A percentile compares a stretch with the other conserved stretches of the same genome.
Conservation (phyloP, 2,888 invertebrate species). For the Platycheirus rosarum region DNA sequence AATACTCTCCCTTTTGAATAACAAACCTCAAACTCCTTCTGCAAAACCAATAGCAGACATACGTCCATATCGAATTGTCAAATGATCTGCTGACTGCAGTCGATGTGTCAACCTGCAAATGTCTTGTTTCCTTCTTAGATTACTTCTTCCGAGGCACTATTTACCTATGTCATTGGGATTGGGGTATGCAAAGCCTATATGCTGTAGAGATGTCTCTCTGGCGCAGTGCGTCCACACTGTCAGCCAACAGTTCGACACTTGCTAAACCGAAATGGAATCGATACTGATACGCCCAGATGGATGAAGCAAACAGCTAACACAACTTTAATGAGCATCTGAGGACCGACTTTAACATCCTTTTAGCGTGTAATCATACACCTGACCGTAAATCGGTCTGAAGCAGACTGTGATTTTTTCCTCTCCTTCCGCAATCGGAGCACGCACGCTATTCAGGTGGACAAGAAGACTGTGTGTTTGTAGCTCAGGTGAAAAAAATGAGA, state of each 20-base stretch:
- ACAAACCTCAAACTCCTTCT: too few relatives aligned
- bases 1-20: too few relatives aligned
- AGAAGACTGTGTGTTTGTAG: not conserved
- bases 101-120: conserved; percentile 62
- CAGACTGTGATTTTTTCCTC: conserved; percentile 8
- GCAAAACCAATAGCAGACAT: conserved; percentile 42
- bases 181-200: not conserved
- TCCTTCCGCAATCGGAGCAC: conserved; percentile 47
- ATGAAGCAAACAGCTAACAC: conserved; percentile 56
- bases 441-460: conserved; percentile 48
- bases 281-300: conserved; percentile 36
- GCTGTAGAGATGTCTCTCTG: not conserved
- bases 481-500: conserved; percentile 57
- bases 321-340: conserved; percentile 71
- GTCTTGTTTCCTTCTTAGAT: conserved; percentile 52
- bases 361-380: conserved; percentile 73
- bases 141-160: conserved; percentile 61
- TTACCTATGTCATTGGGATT: too few relatives aligned
- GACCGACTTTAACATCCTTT: conserved; percentile 71
- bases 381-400: conserved; percentile 60
- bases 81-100: conserved; percentile 55
- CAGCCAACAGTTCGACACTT: conserved; percentile 31
- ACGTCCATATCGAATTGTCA: conserved; percentile 50
- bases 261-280: conserved; percentile 40
- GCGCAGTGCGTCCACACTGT: conserved; percentile 15